Conservation (phyloP, 2,888 invertebrate species). For the Drosophila algonquin region DNA sequence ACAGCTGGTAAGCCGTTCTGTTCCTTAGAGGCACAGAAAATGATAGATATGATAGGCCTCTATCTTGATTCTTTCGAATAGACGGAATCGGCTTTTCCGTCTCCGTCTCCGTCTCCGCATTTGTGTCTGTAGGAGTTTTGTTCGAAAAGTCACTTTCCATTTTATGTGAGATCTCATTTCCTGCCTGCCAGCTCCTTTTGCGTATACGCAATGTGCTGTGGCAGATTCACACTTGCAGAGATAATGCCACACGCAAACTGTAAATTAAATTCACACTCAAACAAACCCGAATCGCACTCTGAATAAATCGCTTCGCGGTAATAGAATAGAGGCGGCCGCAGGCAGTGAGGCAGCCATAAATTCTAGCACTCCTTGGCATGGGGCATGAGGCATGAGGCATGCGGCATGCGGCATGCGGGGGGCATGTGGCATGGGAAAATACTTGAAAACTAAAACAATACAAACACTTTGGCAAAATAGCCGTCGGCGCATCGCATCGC, state of each 20-base stretch:
- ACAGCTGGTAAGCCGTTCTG: not conserved
- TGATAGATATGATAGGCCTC: not conserved
- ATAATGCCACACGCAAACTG: slow-evolving; percentile 21
- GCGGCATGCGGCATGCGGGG: too few species aligned
- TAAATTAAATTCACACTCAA: slow-evolving; percentile 29
- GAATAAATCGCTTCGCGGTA: slow-evolving; percentile 23
- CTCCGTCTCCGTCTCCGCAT: not conserved
- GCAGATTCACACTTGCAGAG: not conserved
- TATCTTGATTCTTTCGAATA: not conserved
- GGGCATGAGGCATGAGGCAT: slow-evolving; percentile 7
- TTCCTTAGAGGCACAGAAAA: not conserved
- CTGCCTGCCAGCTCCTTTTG: not conserved
- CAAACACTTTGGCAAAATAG: slow-evolving; percentile 61
- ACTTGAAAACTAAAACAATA: slow-evolving; percentile 55
- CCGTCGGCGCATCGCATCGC: slow-evolving; percentile 50
- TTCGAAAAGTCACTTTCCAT: not conserved
- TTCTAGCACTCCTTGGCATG: slow-evolving; percentile 37
- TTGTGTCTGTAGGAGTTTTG: not conserved
- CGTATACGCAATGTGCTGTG: slow-evolving; percentile 23
- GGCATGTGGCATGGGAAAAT: slow-evolving; percentile 34
- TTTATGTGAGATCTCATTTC: not conserved
- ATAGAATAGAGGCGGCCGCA: slow-evolving; percentile 25
- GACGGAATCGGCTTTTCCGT: not conserved
- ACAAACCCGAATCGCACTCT: not conserved
- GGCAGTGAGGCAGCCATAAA: slow-evolving; percentile 36